Conservation (phyloP, 2,888 invertebrate species). For the Drosophila subsilvestris region DNA sequence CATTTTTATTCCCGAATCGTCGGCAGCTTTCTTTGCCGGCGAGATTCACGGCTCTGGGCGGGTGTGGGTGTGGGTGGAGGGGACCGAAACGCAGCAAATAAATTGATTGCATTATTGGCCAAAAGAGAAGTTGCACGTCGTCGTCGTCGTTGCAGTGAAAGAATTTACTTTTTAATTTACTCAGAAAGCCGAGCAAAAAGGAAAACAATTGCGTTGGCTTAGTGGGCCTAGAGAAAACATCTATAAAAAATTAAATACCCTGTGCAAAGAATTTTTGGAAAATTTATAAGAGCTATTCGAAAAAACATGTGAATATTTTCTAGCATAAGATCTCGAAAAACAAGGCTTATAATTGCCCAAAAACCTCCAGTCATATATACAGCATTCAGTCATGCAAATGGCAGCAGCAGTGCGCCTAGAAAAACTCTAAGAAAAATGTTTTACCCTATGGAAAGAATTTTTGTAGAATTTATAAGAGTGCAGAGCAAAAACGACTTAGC, state of each 20-base stretch:
- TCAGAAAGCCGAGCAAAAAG: constrained; percentile 20
- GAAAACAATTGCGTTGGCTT: constrained; percentile 8
- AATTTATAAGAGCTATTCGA: neutral
- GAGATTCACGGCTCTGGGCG: constrained; percentile 29
- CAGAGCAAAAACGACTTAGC: too few species aligned
- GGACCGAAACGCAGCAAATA: constrained; percentile 54
- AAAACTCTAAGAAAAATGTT: too few species aligned
- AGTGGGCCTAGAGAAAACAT: neutral
- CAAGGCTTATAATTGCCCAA: too few species aligned
- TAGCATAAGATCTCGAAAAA: too few species aligned
- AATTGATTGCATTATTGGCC: constrained; percentile 69
- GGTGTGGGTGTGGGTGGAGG: too few species aligned
- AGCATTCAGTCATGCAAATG: too few species aligned
- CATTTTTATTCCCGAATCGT: constrained; percentile 60
- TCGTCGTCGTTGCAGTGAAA: constrained; percentile 15
- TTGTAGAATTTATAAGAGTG: too few species aligned
- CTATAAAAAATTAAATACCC: neutral
- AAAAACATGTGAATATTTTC: too few species aligned
- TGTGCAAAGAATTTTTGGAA: neutral
- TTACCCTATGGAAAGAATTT: too few species aligned
- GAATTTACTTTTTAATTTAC: constrained; percentile 53
- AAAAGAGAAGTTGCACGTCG: constrained; percentile 26
- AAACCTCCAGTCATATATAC: neutral
- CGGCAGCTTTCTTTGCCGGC: constrained; percentile 19
- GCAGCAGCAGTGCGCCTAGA: neutral